Conservation (phyloP, 2,113 vertebrate genomes). For the Sorex araneus region DNA sequence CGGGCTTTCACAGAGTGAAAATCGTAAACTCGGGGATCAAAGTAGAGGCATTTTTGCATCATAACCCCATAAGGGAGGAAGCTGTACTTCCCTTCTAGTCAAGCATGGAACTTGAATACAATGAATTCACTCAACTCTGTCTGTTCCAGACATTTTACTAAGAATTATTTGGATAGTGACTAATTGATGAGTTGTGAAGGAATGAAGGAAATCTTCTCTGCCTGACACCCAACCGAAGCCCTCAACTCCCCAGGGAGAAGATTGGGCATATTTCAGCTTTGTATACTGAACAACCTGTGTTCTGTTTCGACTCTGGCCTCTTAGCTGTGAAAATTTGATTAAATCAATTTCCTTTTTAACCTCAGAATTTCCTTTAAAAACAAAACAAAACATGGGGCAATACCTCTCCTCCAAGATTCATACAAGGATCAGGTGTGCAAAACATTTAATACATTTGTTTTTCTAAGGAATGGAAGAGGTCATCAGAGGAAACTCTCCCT, state of each 20-base stretch:
- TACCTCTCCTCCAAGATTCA: not conserved
- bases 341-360: not conserved
- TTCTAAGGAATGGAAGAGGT: not conserved
- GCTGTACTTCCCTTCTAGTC: not conserved
- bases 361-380: not conserved
- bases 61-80: not conserved
- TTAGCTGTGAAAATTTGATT: not conserved
- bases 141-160: not conserved
- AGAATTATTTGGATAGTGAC: conserved; percentile 14
- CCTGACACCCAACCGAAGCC: not conserved
- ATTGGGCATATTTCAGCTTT: not conserved
- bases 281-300: not conserved
- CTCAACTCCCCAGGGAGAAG: not conserved
- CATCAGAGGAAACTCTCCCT: not conserved
- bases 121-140: conserved; percentile 4
- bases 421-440: not conserved
- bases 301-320: not conserved
- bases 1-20: not conserved
- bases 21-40: not conserved
- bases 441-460: not conserved
- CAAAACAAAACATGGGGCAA: not conserved
- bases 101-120: conserved; percentile 28
- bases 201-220: not conserved
- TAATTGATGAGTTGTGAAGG: not conserved
- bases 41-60: not conserved